Evolutionary conservation across 2,888 invertebrate species (phyloP), one percentile per base, ranked within the genome.

Genomic region (Caenorhabditis japonica): DNA sequence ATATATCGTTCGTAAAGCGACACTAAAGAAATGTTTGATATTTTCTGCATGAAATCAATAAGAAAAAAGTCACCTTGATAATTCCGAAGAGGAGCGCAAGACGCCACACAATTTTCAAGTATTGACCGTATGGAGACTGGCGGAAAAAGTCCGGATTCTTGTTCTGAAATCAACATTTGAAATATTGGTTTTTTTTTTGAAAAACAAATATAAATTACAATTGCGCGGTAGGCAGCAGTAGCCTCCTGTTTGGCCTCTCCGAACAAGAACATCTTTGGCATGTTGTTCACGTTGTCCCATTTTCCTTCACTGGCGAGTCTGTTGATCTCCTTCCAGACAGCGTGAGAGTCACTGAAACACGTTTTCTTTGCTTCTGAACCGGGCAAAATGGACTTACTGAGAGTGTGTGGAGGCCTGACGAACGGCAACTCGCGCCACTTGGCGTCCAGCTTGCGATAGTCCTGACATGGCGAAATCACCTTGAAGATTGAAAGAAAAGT

Each of bases 241-340:
- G 82, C 61, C 33, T 82, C 82, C 41, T 75, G 59, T 52, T 82
- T 82, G 34, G 79, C 77, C 1, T 55, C 25, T 15, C 82, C 82
- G 44, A 62, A 77, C 36, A 82, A 68, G 62, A 79, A 80, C 66
- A 79, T 55, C 51, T 81, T 79, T 27, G 84, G 83, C 36, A 56
- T 71, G 60, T 84, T 84, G 72, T 84, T 82, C 62, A 84, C 69
- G 47, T 74, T 81, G 46, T 84, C 83, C 84, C 84, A 84, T 62
- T 84, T 83, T 44, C 84, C 84, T 59, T 82, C 80, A 44, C 79
- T 75, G 7, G 77, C 82, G 17, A 83, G 76, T 33, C 78, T 69
- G 75, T 84, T 84, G 61, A 84, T 83, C 52, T 82, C 79, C 52
- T 77, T 76, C 77, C 81, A 83, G 15, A 79, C 59, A 10, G 72